A percentile compares a stretch with the other conserved stretches of the same genome.
These are phyloP conservation scores for Prionailurus bengalensis DNA, from an alignment of 2,113 vertebrate species.

Conservation along the genomic window DNA sequence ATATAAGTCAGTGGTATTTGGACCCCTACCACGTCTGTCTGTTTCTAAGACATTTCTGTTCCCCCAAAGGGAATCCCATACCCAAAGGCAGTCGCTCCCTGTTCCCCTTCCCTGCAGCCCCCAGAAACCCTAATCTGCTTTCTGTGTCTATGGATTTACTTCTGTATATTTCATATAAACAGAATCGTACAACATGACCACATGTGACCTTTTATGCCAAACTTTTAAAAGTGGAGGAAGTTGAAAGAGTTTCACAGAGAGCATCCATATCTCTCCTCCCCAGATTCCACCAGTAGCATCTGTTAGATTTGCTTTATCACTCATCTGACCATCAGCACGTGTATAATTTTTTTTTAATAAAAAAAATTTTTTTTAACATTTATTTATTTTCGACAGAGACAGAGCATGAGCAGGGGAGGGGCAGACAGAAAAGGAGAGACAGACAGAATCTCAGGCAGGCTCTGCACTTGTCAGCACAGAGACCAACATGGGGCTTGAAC, in stretches of 20 bases:
- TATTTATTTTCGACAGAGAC: too few species aligned
- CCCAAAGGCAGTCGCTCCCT: not conserved
- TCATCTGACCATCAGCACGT: accelerated
- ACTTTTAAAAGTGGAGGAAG: not conserved
- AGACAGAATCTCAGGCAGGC: too few species aligned
- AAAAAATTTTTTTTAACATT: too few species aligned
- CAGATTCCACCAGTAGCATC: accelerated
- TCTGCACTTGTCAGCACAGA: too few species aligned
- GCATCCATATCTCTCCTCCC: accelerated
- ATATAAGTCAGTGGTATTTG: accelerated
- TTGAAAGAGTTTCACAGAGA: not conserved
- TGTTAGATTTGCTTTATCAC: not conserved
- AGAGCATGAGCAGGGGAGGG: too few species aligned
- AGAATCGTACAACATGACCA: not conserved
- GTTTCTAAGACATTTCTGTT: not conserved
- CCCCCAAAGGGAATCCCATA: accelerated
- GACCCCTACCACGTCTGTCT: accelerated
- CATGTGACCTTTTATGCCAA: not conserved
- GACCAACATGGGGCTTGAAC: too few species aligned
- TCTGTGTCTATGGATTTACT: not conserved
- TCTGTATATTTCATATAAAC: not conserved
- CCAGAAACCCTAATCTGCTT: too few species aligned
- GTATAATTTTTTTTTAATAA: too few species aligned
- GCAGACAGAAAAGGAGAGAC: too few species aligned
- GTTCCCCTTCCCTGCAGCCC: not conserved